Evolutionary conservation across 2,113 vertebrate genomes (phyloP).

Genomic region (Baryphthengus martii): DNA sequence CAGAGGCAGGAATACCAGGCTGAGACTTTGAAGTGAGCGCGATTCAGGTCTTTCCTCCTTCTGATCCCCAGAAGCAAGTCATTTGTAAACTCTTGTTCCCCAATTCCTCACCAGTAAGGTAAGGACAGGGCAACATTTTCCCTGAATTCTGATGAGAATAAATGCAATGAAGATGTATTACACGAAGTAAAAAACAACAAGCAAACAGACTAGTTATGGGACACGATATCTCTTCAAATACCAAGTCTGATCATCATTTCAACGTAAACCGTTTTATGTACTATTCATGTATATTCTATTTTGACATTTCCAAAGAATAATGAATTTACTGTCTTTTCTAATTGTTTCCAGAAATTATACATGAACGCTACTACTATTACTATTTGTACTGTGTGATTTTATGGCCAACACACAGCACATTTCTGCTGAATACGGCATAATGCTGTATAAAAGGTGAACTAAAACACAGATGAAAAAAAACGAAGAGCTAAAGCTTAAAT

Average conservation of each 20-base stretch:
- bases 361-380: not conserved
- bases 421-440: not conserved
- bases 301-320: not conserved
- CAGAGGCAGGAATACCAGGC: fast-evolving
- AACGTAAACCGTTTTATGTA: not conserved
- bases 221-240: not conserved
- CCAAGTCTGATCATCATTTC: not conserved
- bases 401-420: not conserved
- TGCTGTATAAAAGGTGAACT: not conserved
- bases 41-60: not conserved
- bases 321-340: not conserved
- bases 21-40: not conserved
- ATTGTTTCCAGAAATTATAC: not conserved
- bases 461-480: not conserved
- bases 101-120: not conserved
- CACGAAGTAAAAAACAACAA: not conserved
- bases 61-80: not conserved
- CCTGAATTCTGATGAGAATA: not conserved
- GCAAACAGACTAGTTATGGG: not conserved
- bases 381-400: not conserved
- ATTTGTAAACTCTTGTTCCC: not conserved
- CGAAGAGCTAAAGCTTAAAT: not conserved
- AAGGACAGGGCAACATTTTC: not conserved
- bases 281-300: not conserved
- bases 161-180: not conserved